Evolutionary conservation across 2,113 vertebrate genomes (phyloP).

Genomic region (Macquaria ambigua): DNA sequence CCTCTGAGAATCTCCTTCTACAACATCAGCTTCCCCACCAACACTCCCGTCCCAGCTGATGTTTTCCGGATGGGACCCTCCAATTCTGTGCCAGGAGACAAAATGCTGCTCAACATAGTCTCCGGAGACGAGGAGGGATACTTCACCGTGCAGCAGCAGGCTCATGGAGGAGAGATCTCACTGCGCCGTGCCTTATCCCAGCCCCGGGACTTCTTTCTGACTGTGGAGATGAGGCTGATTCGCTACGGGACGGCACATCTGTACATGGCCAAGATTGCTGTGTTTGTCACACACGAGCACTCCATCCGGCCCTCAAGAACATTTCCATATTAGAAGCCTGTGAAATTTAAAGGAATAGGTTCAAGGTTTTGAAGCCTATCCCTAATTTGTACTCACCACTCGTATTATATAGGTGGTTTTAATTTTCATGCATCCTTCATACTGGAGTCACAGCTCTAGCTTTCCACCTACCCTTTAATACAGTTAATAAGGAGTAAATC

Average conservation of each 20-base stretch:
- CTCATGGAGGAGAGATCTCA: constrained; percentile 62
- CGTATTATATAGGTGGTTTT: neutral
- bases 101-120: constrained; percentile 44
- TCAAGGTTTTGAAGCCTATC: neutral
- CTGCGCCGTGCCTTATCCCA: constrained; percentile 39
- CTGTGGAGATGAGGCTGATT: constrained; percentile 71
- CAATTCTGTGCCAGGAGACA: constrained; percentile 51
- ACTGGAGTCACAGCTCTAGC: neutral
- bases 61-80: constrained; percentile 72
- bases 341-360: neutral
- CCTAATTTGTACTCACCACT: neutral
- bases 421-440: constrained; percentile 6
- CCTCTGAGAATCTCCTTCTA: constrained; percentile 74
- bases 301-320: constrained; percentile 20
- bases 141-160: constrained; percentile 45
- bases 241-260: constrained; percentile 61
- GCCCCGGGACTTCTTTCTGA: constrained; percentile 71
- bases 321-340: constrained; percentile 15
- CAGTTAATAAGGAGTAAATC: neutral
- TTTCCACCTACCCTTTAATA: neutral
- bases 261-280: constrained; percentile 72
- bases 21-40: constrained; percentile 67
- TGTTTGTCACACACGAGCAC: constrained; percentile 68
- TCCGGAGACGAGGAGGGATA: constrained; percentile 63
- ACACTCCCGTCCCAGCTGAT: constrained; percentile 47